Evolutionary conservation across 1,140 invertebrate genomes (phyloP), one percentile per base, ranked within the genome.

Genomic region (Theocolax elegans): DNA sequence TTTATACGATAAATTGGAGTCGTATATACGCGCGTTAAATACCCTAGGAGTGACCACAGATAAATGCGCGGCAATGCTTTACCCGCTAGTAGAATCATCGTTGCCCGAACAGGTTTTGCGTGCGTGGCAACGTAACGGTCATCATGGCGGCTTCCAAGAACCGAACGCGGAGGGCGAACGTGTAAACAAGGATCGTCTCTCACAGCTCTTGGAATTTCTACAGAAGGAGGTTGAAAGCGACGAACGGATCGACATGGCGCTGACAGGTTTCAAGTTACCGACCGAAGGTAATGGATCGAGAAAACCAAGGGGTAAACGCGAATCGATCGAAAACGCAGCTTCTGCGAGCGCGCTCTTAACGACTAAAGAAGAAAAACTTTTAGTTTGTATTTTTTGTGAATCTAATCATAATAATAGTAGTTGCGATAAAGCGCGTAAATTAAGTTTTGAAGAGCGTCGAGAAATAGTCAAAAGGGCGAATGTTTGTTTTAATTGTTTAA

Each of bases 41-140:
- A 69, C 76, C 2, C 62, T 82, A 1, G 75, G 76, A 15, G 75
- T 80, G 0, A 77, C 75, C 9, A 77, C 72, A 19, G 75, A 80
- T 25, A 80, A 78, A 48, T 77, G 74, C 71, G 76, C 75, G 0
- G 72, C 77, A 1, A 76, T 81, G 59, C 35, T 83, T 7, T 78
- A 76, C 49, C 79, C 79, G 0, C 54, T 84, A 31, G 77, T 81
- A 31, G 77, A 83, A 56, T 83, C 81, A 1, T 76, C 79, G 25
- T 31, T 85, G 12, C 78, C 81, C 1, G 77, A 79, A 25, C 72
- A 81, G 19, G 53, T 77, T 13, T 62, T 81, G 13, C 49, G 72
- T 17, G 60, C 66, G 0, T 81, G 78, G 80, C 69, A 81, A 25
- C 56, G 76, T 2, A 19, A 25, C 21, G n/a, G n/a, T n/a, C n/a